Base-by-base conservation (phyloP, 2,113 vertebrate species). In the Cynopterus brachyotis region DNA sequence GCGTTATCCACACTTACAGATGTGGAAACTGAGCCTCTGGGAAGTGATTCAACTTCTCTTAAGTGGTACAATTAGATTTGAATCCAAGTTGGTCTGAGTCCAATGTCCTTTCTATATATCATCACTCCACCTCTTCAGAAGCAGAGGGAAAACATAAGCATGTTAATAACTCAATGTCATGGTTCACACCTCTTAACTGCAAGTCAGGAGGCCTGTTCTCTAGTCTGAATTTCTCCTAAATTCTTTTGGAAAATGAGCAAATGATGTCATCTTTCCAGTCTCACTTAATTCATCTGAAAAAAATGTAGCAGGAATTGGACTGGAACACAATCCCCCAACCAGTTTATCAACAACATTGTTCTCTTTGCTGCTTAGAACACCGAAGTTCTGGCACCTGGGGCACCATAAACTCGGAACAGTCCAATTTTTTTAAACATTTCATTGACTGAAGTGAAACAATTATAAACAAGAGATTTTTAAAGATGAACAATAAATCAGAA, bases 231-330 rank as follows among this genome's bases (percentile, higher is more conserved):
- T 69, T 50, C 22, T 64, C 13, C 64, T 32, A 37, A 69, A 45
- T 40, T 78, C 60, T 78, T 55, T 69, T 45, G 30, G 11, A 91
- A 96, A 89, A 11, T 85, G 12, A 92, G n/a, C 78, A 94, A 91
- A 81, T 55, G 32, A 35, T 17, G 55, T 30, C 53, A 72, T 60
- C 64, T 60, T 70, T 62, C 50, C 45, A 70, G 13, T 59, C 59
- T 89, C 60, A 28, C 20, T 76, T 70, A 75, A 76, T 55, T 89
- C 37, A 66, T 76, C 32, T 72, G 37, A 81, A 80, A 93, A 96
- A 64, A 95, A 30, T n/a, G 13, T 26, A 66, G 8, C 15, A 55
- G 13, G 17, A 1, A 67, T 1, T 76, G n/a, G 28, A n/a, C 24
- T 30, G n/a, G 42, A 30, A 30, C 40, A 5, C 59, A 76, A 15